A percentile compares a stretch with the other conserved stretches of the same genome.
Conservation (phyloP, 35 echinoderm and acorn worm genomes). For the Apostichopus parvimensis region DNA sequence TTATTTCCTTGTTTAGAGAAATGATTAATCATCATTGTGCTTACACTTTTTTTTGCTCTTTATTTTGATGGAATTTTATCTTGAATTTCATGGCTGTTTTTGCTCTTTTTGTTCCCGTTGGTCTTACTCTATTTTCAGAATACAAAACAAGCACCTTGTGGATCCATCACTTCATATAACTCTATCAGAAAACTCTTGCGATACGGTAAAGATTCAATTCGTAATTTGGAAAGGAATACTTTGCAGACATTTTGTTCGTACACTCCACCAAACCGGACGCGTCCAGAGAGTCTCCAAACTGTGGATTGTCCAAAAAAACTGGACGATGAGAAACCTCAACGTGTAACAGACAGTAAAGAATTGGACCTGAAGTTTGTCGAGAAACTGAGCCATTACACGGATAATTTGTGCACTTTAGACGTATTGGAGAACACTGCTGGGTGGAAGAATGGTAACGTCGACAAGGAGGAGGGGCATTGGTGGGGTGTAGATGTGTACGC, state of each 20-base stretch:
- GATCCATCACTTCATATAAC: neutral
- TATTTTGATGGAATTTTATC: neutral
- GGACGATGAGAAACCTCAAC: neutral
- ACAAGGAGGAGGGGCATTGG: constrained; percentile 1
- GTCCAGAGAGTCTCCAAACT: too few relatives aligned
- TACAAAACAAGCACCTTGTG: neutral
- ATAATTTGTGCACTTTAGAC: constrained; percentile 23
- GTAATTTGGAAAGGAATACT: neutral
- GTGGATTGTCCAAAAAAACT: neutral
- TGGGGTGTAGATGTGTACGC: constrained; percentile 29
- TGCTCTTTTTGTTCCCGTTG: neutral
- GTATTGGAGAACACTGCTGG: neutral
- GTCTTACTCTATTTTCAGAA: neutral
- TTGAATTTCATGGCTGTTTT: neutral
- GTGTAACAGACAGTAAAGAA: neutral
- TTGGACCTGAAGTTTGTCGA: neutral
- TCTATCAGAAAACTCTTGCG: constrained; percentile 25
- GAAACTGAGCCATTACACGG: neutral
- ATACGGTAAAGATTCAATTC: neutral
- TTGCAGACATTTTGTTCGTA: neutral
- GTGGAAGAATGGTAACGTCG: neutral
- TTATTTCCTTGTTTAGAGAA: too few relatives aligned
- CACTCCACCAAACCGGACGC: neutral
- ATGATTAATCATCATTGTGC: too few relatives aligned
- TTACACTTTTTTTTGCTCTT: too few relatives aligned